Evolutionary conservation across 2,113 vertebrate species (phyloP).

Genomic region (Protobothrops mucrosquamatus): DNA sequence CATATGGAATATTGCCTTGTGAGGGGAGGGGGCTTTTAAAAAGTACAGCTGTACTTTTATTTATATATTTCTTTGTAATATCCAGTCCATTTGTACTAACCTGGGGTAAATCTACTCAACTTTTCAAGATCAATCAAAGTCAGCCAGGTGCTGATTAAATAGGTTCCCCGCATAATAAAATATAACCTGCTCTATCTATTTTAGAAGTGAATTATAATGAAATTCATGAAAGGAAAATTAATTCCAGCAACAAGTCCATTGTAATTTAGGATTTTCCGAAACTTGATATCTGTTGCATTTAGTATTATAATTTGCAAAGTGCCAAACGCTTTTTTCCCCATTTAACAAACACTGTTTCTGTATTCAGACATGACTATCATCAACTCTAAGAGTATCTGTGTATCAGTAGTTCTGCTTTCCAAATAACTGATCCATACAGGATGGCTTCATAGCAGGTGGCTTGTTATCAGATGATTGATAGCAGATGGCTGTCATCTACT

Average conservation of each 20-base stretch:
- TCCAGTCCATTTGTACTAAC: not conserved
- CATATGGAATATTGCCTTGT: not conserved
- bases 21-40: not conserved
- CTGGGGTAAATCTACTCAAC: not conserved
- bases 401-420: constrained; percentile 59
- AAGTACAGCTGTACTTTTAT: not conserved
- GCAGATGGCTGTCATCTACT: constrained; percentile 60
- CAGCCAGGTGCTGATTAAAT: constrained; percentile 33
- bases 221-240: not conserved
- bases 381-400: not conserved
- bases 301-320: constrained; percentile 49
- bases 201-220: not conserved
- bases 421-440: constrained; percentile 57
- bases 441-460: constrained; percentile 61
- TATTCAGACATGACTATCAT: constrained; percentile 27
- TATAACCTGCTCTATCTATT: not conserved
- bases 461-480: constrained; percentile 41
- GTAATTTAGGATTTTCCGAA: not conserved
- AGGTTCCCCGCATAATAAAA: constrained; percentile 5
- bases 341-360: constrained; percentile 54
- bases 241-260: not conserved
- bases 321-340: constrained; percentile 43
- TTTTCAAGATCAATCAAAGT: not conserved
- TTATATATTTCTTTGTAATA: not conserved
- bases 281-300: not conserved